Base-by-base conservation (phyloP, 1,140 invertebrate genomes). In the Drosophila bifasciata region DNA sequence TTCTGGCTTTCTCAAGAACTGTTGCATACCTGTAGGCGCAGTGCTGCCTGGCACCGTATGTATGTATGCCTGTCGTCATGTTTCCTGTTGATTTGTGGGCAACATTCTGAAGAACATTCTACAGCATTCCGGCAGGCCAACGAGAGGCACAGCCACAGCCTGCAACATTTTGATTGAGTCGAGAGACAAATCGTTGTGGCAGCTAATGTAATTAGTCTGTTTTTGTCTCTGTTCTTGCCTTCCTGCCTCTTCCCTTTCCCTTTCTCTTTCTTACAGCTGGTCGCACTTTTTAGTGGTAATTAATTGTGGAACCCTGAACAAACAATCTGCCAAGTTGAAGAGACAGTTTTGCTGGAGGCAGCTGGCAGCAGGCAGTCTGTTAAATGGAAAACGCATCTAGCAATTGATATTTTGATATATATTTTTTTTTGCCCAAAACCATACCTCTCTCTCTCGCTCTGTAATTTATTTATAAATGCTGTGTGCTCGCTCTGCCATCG, bases 191-290 rank as follows among this genome's bases (percentile, higher is more conserved):
- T 59, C 52, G 44, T 61, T 21, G 46, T 55, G 63, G 46, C 58
- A 51, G 45, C 57, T 78, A 76, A 78, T 76, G 48, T 76, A 72
- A 76, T 79, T 79, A 79, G 58, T 67, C 46, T 61, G 36, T 36
- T 69, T 52, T 62, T 23, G 44, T 45, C 28, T 45, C 28, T 40
- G 49, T 17, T 32, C n/a, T 8, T 40, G 23, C 9, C 48, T 40
- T 11, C 15, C 25, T 8, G 9, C 11, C 32, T 3, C 3, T 9
- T 4, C 32, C 8, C 32, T 32, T 3, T 11, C 32, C 11, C 32
- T 32, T 4, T 0, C 32, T 4, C 32, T 11, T 7, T 32, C 9
- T 36, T 11, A 19, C 16, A 40, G 41, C 55, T 57, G 50, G 28
- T 55, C 23, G 57, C 57, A 62, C 41, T 41, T 39, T 62, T 62